Evolutionary conservation across 2,888 invertebrate species (phyloP).

Genomic region (Epinotia nisella): DNA sequence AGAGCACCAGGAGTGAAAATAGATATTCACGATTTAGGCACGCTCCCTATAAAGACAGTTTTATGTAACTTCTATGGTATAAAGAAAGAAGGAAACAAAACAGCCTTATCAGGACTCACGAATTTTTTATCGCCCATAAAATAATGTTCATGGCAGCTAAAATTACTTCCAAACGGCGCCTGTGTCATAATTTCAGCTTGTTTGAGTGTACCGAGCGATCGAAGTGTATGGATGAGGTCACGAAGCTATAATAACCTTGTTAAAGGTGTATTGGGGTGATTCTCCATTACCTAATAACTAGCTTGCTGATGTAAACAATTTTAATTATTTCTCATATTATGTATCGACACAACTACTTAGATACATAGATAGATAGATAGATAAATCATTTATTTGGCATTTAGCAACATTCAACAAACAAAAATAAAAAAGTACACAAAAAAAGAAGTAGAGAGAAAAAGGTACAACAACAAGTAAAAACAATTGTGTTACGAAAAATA

Average conservation of each 20-base stretch:
- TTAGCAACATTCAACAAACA: no score
- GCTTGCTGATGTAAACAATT: no score
- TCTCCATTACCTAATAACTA: no score
- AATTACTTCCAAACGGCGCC: constrained; percentile 59
- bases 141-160: constrained; percentile 56
- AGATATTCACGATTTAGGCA: not conserved
- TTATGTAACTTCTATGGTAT: constrained; percentile 29
- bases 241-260: not conserved
- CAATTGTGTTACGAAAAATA: no score
- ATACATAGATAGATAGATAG: no score
- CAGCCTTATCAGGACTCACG: constrained; percentile 48
- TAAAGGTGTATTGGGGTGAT: not conserved
- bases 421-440: no score
- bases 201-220: constrained; percentile 51
- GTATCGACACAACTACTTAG: not conserved
- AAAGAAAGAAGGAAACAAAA: constrained; percentile 48
- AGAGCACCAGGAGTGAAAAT: not conserved
- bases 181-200: constrained; percentile 65
- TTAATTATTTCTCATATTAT: not conserved
- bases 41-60: not conserved
- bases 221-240: constrained; percentile 1
- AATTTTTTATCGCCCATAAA: constrained; percentile 66
- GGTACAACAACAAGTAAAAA: no score
- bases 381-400: no score
- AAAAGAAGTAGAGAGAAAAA: no score